Evolutionary conservation across 2,797 vertebrate species (phyloP).

Genomic region (Phataginus tricuspis): DNA sequence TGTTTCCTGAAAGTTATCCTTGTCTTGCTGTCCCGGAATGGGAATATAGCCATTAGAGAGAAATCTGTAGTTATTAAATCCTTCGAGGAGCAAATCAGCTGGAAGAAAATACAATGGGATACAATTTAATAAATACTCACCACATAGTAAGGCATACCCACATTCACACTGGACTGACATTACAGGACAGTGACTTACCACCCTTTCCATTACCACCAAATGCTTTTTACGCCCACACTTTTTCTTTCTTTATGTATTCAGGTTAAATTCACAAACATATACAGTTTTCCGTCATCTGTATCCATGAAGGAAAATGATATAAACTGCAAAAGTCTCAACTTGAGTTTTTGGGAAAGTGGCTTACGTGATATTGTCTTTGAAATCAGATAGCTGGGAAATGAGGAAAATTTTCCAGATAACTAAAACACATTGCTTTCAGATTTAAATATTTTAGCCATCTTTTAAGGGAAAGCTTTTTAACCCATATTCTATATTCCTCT

Average conservation of each 20-base stretch:
- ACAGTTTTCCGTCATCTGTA: neutral
- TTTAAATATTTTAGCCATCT: neutral
- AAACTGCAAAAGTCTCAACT: neutral
- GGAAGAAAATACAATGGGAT: constrained; percentile 68
- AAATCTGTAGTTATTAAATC: constrained; percentile 97
- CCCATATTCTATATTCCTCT: neutral
- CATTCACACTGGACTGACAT: neutral
- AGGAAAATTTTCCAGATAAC: neutral
- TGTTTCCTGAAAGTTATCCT: constrained; percentile 99
- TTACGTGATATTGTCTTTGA: neutral
- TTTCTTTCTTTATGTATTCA: neutral
- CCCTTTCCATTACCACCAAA: neutral
- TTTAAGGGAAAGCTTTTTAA: constrained; percentile 29
- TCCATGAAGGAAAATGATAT: neutral
- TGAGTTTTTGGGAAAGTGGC: neutral
- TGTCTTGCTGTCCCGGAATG: constrained; percentile 98
- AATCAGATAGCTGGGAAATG: neutral
- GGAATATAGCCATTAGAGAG: constrained; percentile 97
- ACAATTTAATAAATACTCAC: neutral
- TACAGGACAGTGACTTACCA: neutral
- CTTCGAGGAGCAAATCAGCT: constrained; percentile 98
- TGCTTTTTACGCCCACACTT: neutral
- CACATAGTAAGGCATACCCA: neutral
- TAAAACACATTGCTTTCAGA: neutral
- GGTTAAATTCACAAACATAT: neutral